Conservation (phyloP, 1,140 invertebrate species). For the Trinorchestia longiramus region DNA sequence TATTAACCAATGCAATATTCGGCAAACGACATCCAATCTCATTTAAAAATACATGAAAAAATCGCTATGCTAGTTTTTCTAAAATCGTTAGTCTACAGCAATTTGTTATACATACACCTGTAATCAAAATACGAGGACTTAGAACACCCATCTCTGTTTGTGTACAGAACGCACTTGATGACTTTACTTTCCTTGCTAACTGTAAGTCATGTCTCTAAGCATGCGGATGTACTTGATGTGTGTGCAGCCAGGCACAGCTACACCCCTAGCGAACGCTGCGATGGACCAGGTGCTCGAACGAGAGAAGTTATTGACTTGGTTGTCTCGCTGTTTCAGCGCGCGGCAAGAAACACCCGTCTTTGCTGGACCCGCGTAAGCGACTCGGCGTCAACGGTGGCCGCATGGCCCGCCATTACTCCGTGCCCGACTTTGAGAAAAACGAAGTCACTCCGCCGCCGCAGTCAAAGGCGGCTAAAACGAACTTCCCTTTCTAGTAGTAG, state of each 20-base stretch:
- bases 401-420: constrained; percentile 59
- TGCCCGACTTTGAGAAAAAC: constrained; percentile 65
- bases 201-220: too few relatives aligned
- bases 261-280: background rate
- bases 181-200: background rate
- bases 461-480: constrained; percentile 7
- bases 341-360: constrained; percentile 56
- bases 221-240: background rate
- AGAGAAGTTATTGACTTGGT: background rate
- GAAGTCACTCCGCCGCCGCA: constrained; percentile 62
- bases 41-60: too few relatives aligned
- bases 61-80: too few relatives aligned
- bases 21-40: too few relatives aligned
- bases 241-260: background rate
- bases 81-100: too few relatives aligned
- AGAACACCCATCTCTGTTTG: too few relatives aligned
- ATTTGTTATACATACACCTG: too few relatives aligned
- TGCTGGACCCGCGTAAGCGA: constrained; percentile 58
- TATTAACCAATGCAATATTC: too few relatives aligned
- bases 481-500: constrained; percentile 58
- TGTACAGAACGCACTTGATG: background rate
- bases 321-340: constrained; percentile 53
- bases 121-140: too few relatives aligned
- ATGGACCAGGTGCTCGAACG: background rate
- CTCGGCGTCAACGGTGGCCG: background rate